Evolutionary conservation across 1,140 invertebrate species (phyloP), one percentile per base, ranked within the genome.

Genomic region (Meloidogyne exigua): DNA sequence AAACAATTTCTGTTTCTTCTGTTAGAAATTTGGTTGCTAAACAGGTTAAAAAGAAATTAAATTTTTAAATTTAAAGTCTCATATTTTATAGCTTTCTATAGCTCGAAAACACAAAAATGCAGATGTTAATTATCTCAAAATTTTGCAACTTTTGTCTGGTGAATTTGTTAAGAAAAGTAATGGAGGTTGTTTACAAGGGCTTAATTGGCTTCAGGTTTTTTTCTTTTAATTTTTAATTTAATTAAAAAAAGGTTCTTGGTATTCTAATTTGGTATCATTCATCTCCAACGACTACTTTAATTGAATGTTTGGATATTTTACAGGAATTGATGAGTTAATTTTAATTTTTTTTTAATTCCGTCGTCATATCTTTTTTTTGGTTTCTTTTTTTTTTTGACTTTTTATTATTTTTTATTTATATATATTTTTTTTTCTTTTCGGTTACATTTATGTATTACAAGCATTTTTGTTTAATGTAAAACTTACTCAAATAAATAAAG

Each of bases 181-280:
- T 49, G 39, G 57, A 66, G 21, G 36, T 28, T 73, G 72, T 39
- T 32, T 73, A 23, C 25, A 73, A 57, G 72, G 72, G 3, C 72
- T 73, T 73, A 65, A 73, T 36, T 73, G 72, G 72, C 23, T 73
- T 18, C 72, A 73, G 23, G 44, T 68, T 68, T 32, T 68, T 68
- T 23, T 18, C 18, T 69, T 23, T 13, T 0, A 42, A 62, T 42
- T 32, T 69, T 10, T 15, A 69, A 36, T 42, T 42, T 69, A 18
- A 32, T 0, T 15, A 1, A 62, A 9, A 69, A 69, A 69, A 69
- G 28, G 28, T 73, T 15, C 57, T 73, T 23, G 72, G 72, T 23
- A 65, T 64, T 39, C n/a, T 73, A 11, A 73, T 73, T 12, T 73
- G 72, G 72, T 73, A 73, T 36, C 72, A 73, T 39, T 23, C 72